Percentiles rank a stretch among this genome's conserved stretches.
These are phyloP conservation scores for Hermetia illucens DNA, from an alignment of 1,140 invertebrate species.

Conservation along the genomic window DNA sequence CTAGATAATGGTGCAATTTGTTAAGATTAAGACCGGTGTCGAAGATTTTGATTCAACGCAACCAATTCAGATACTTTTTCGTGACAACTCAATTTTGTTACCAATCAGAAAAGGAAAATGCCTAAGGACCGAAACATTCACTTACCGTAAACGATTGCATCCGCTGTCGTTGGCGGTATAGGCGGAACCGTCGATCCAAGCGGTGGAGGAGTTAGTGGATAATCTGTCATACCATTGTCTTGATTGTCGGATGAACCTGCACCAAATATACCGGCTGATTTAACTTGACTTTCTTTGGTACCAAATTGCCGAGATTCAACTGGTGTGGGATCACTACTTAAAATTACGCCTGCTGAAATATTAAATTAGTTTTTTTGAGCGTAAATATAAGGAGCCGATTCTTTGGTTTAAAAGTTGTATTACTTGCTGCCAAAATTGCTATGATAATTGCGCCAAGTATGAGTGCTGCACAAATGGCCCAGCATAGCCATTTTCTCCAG, in stretches of 20 bases:
- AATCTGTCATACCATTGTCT: slow-evolving; percentile 5
- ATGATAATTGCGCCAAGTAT: slow-evolving; percentile 48
- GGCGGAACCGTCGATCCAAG: slow-evolving; percentile 31
- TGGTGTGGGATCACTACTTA: slow-evolving; percentile 33
- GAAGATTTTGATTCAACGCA: too few relatives aligned
- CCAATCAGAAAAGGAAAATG: slow-evolving; percentile 30
- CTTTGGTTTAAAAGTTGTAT: slow-evolving; percentile 3
- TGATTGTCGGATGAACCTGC: neutral
- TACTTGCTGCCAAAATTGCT: slow-evolving; percentile 54
- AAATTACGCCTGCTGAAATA: slow-evolving; percentile 38
- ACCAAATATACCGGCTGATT: slow-evolving; percentile 14
- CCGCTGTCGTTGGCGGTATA: slow-evolving; percentile 35
- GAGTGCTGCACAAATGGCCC: slow-evolving; percentile 43
- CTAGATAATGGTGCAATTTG: too few relatives aligned
- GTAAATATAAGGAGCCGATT: slow-evolving; percentile 2
- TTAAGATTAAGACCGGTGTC: too few relatives aligned
- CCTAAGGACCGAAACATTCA: neutral
- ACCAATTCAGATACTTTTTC: too few relatives aligned
- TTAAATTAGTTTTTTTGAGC: slow-evolving; percentile 2
- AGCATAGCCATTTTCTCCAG: slow-evolving; percentile 49
- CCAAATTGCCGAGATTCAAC: slow-evolving; percentile 19
- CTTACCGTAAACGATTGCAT: slow-evolving; percentile 11
- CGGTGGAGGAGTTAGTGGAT: slow-evolving; percentile 30
- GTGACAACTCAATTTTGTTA: too few relatives aligned
- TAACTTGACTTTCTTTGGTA: slow-evolving; percentile 8